Conservation (phyloP, 2,888 invertebrate species). For the Philopedon plagiatum region DNA sequence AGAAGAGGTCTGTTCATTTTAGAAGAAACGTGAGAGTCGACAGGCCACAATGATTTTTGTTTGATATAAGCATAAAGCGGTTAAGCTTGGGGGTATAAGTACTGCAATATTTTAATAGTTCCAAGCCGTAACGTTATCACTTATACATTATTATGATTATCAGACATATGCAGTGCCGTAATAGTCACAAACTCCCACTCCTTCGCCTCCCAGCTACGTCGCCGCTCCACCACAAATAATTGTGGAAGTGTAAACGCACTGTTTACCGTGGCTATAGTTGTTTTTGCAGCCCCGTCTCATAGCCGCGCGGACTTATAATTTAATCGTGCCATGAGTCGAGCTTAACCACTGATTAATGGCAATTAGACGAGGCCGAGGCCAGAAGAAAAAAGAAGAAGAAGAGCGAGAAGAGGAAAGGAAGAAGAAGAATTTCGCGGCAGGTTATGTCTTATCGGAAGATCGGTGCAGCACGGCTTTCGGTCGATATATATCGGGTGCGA, state of each 20-base stretch:
- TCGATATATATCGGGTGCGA: slow-evolving; percentile 52
- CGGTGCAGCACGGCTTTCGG: slow-evolving; percentile 26
- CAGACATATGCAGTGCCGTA: too few species aligned
- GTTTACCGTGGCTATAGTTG: slow-evolving; percentile 68
- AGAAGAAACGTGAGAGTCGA: too few species aligned
- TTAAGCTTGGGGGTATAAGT: too few species aligned
- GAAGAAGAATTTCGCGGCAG: slow-evolving; percentile 47
- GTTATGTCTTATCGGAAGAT: slow-evolving; percentile 46
- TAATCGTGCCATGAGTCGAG: slow-evolving; percentile 68
- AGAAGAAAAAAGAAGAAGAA: slow-evolving; percentile 40
- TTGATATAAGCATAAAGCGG: too few species aligned
- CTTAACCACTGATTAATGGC: slow-evolving; percentile 68
- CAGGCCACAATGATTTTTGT: too few species aligned
- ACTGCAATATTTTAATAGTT: too few species aligned
- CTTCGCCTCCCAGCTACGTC: slow-evolving; percentile 3
- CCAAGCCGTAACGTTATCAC: too few species aligned
- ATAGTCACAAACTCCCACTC: slow-evolving; percentile 8
- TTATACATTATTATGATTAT: too few species aligned
- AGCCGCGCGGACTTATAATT: slow-evolving; percentile 69
- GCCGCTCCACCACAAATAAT: slow-evolving; percentile 62
- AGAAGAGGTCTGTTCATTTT: too few species aligned
- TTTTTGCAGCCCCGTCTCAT: slow-evolving; percentile 62
- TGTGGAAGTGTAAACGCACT: slow-evolving; percentile 68
- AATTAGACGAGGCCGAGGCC: slow-evolving; percentile 65
- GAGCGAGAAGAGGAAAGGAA: background rate